These are phyloP conservation scores for Onchidella celtica DNA, from an alignment of 2,888 invertebrate species.

Conservation along the genomic window DNA sequence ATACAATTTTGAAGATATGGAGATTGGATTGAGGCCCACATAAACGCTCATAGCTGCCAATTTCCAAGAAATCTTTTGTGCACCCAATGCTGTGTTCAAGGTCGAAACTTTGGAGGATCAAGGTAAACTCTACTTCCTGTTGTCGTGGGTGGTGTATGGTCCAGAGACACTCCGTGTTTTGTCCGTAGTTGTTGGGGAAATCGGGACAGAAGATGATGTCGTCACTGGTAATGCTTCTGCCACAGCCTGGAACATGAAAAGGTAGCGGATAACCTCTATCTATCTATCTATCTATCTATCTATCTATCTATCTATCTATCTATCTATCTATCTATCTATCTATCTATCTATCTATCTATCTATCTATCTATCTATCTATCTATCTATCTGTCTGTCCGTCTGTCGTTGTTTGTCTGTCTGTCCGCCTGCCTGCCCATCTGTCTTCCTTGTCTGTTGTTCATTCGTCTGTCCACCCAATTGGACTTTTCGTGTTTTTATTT, in stretches of 20 bases:
- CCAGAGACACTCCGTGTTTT: neutral
- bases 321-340: too few species aligned
- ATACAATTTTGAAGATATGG: neutral
- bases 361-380: too few species aligned
- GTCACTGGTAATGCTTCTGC: neutral
- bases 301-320: too few species aligned
- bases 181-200: neutral
- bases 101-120: neutral
- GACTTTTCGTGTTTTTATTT: too few species aligned
- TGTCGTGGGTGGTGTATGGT: neutral
- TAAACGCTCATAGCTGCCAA: neutral
- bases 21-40: neutral
- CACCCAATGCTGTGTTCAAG: neutral
- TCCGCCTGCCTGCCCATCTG: neutral
- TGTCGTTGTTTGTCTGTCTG: neutral
- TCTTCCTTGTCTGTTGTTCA: too few species aligned
- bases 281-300: too few species aligned
- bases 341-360: too few species aligned
- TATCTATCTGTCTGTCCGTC: too few species aligned
- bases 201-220: neutral
- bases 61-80: neutral
- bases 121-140: neutral
- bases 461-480: too few species aligned
- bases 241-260: neutral
- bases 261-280: too few species aligned